Conservation (phyloP, 2,797 vertebrate species). For the Antennarius maculatus region DNA sequence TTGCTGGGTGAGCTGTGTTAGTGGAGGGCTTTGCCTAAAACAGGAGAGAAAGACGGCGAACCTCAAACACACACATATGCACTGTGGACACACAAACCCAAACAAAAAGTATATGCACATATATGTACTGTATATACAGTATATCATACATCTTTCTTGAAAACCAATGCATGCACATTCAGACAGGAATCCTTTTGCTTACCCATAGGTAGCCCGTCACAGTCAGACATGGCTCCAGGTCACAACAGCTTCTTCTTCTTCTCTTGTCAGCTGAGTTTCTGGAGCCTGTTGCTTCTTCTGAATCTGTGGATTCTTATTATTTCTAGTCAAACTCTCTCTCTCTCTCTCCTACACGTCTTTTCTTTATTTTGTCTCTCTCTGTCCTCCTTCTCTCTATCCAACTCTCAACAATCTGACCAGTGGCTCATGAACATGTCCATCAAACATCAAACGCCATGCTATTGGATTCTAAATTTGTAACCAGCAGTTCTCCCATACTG, state of each 20-base stretch:
- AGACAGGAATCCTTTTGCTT: slow-evolving; percentile 67
- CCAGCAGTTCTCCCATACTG: slow-evolving; percentile 81
- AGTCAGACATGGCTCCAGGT: slow-evolving; percentile 90
- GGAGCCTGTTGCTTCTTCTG: slow-evolving; percentile 17
- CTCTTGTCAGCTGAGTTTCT: slow-evolving; percentile 15
- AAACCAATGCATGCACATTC: slow-evolving; percentile 9
- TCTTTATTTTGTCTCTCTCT: slow-evolving; percentile 42
- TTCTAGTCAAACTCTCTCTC: slow-evolving; percentile 5
- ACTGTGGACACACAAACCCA: slow-evolving; percentile 28
- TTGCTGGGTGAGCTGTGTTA: slow-evolving; percentile 69
- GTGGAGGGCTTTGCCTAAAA: slow-evolving; percentile 50
- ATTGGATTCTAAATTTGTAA: slow-evolving; percentile 96
- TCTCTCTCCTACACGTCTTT: slow-evolving; percentile 9
- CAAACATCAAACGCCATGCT: slow-evolving; percentile 74
- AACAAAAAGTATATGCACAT: slow-evolving; percentile 37
- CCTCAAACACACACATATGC: slow-evolving; percentile 27
- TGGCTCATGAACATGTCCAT: slow-evolving; percentile 84
- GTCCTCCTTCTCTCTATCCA: slow-evolving; percentile 20
- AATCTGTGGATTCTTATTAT: slow-evolving; percentile 5
- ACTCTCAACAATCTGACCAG: slow-evolving; percentile 71
- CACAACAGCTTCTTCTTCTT: slow-evolving; percentile 39
- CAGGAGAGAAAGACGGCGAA: slow-evolving; percentile 41
- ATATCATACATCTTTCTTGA: slow-evolving; percentile 14
- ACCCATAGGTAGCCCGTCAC: slow-evolving; percentile 91
- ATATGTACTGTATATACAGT: background rate